Base-by-base conservation (phyloP, 2,113 vertebrate genomes). In the Gymnocephalus cernua region DNA sequence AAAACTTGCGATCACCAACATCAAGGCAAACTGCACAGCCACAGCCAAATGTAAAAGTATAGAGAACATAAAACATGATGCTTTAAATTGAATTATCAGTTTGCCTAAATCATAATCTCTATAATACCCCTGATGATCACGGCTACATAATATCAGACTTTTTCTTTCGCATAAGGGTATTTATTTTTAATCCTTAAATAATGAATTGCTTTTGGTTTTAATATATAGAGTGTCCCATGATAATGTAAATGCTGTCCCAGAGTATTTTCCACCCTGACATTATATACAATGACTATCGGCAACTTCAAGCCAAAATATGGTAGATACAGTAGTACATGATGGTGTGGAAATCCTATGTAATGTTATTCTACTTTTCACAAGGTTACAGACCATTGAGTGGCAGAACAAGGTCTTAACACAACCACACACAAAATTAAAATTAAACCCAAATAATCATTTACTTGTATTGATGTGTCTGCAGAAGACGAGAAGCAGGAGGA, bases 391-490 rank as follows among this genome's bases (percentile, higher is more conserved):
- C 18, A 86, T 53, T 82, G 47, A 18, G 63, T 57, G 50, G 41
- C 14, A 66, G 58, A 70, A 23, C 14, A 74, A 63, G 35, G 68
- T 56, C 62, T 65, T 19, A 69, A 66, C 63, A 86, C 53, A 80
- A 19, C 8, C 15, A 51, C 56, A 79, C 6, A 38, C 66, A 61
- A 11, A 61, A 11, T 59, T 12, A 81, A 35, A 64, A 73, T 62
- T 3, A 68, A 79, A 67, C 48, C 0, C 23, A 78, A 75, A 74
- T 10, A 10, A 11, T 2, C 2, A 86, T 88, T 90, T 93, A 95
- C 95, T 93, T 91, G 94, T 77, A 54, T 87, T 61, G 79, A 82
- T 79, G 80, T 70, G 70, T 68, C 88, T 84, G 84, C 89, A 93
- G 87, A 44, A 85, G 62, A 88, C 13, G 21, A 92, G 79, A 11